A percentile compares a stretch with the other conserved stretches of the same genome.
Conservation (phyloP, 2,888 invertebrate species). For the Neoaliturus tenellus region DNA sequence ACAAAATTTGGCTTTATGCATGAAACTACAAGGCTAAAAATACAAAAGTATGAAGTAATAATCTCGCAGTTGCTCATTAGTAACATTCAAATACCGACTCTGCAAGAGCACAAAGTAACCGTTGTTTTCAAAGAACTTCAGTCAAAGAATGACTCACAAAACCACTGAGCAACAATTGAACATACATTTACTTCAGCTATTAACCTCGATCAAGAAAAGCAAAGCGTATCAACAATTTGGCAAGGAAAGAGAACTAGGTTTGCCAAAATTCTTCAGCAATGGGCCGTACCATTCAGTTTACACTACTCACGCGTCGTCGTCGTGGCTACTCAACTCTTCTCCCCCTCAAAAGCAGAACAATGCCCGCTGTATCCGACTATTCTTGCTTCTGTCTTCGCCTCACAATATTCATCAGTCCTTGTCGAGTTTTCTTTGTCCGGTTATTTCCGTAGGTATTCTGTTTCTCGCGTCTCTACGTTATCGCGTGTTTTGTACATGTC, state of each 20-base stretch:
- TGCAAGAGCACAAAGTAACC: too few relatives aligned
- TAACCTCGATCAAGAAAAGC: too few relatives aligned
- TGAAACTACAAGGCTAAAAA: too few relatives aligned
- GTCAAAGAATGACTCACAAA: too few relatives aligned
- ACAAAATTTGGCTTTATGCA: too few relatives aligned
- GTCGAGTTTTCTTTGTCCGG: background rate
- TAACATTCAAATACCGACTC: too few relatives aligned
- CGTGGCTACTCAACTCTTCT: background rate
- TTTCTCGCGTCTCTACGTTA: background rate
- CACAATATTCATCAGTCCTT: background rate
- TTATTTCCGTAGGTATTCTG: constrained; percentile 11
- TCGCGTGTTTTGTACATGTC: background rate
- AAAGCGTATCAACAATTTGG: background rate
- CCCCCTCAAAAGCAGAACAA: background rate
- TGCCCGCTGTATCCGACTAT: background rate
- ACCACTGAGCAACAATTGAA: too few relatives aligned
- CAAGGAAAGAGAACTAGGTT: background rate
- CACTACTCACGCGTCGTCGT: background rate
- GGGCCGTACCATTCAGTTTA: background rate
- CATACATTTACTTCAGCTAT: too few relatives aligned
- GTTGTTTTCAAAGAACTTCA: too few relatives aligned
- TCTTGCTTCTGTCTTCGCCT: background rate
- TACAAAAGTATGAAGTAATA: too few relatives aligned
- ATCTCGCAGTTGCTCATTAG: too few relatives aligned
- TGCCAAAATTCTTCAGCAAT: constrained; percentile 11